Evolutionary conservation across 2,888 invertebrate genomes (phyloP).

Genomic region (Ferrisia virgata): DNA sequence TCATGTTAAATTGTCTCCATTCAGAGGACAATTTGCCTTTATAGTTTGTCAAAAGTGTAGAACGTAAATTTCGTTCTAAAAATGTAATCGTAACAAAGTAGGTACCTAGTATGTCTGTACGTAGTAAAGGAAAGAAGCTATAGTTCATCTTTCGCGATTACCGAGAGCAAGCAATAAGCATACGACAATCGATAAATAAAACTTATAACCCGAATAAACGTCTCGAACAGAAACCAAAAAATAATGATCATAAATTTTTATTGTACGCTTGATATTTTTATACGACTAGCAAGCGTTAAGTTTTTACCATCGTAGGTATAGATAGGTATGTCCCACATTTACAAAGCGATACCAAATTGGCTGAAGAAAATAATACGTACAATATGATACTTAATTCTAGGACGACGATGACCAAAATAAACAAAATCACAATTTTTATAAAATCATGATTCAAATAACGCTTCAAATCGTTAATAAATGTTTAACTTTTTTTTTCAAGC

Average conservation of each 20-base stretch:
- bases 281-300: background rate
- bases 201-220: background rate
- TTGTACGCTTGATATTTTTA: background rate
- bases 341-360: too few species aligned
- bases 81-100: background rate
- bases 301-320: background rate
- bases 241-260: background rate
- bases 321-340: too few species aligned
- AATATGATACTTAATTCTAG: too few species aligned
- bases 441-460: too few species aligned
- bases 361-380: too few species aligned
- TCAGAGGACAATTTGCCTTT: background rate
- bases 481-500: too few species aligned
- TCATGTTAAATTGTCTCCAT: background rate
- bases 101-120: too few species aligned
- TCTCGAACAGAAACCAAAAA: background rate
- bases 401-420: too few species aligned
- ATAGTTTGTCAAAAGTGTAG: background rate
- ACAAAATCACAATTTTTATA: too few species aligned
- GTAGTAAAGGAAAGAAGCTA: background rate
- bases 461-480: too few species aligned
- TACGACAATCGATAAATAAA: slow-evolving; percentile 6
- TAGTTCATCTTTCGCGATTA: background rate
- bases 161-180: background rate
- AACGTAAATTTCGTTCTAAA: background rate